Conservation (phyloP, 2,113 vertebrate genomes). For the Charadrius vociferus region DNA sequence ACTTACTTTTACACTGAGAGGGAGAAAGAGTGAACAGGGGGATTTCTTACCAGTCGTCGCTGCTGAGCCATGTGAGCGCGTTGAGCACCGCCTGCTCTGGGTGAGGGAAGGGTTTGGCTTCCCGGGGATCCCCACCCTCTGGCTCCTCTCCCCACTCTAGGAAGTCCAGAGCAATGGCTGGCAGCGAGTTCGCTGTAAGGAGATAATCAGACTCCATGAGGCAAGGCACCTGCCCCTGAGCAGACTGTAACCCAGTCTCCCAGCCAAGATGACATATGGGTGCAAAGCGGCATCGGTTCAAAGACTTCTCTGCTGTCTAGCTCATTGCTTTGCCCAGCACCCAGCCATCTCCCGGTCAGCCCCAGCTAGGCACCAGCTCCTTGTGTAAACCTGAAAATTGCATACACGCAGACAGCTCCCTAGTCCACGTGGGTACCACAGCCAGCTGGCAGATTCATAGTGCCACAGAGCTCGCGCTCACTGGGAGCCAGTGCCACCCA, state of each 20-base stretch:
- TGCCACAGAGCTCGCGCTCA: accelerated
- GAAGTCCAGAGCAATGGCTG: neutral
- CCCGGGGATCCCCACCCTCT: neutral
- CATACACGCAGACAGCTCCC: neutral
- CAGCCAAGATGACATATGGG: neutral
- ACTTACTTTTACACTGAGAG: neutral
- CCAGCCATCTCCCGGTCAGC: neutral
- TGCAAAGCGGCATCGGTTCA: neutral
- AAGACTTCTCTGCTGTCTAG: neutral
- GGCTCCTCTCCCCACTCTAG: constrained; percentile 42
- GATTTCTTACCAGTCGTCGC: constrained; percentile 70
- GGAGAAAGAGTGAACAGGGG: neutral
- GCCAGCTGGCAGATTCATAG: neutral
- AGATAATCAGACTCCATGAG: neutral
- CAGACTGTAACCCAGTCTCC: neutral
- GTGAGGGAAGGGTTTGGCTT: constrained; percentile 47
- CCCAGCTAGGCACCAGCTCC: neutral
- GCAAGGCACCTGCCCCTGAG: neutral
- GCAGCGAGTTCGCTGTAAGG: constrained; percentile 53
- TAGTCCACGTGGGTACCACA: neutral
- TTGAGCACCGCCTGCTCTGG: constrained; percentile 57
- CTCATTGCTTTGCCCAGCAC: neutral
- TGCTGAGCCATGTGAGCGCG: constrained; percentile 46
- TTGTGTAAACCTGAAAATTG: neutral
- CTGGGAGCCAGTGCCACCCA: accelerated